These are phyloP conservation scores for Geotria australis DNA, from an alignment of 2,797 vertebrate species.

Conservation along the genomic window DNA sequence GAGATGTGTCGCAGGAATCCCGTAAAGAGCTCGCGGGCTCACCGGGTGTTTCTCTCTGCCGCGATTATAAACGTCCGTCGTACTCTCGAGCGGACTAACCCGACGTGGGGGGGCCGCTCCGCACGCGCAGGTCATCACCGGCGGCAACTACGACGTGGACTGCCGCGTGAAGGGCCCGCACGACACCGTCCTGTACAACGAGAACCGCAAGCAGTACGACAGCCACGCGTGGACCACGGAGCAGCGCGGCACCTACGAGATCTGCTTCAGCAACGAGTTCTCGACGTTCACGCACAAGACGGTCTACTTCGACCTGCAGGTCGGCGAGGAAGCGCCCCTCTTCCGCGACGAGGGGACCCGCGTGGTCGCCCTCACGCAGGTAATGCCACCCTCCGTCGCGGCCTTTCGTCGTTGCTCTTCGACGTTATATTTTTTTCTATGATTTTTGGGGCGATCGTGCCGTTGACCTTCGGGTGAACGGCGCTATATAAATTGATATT, in stretches of 20 bases:
- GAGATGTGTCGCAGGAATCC: no score
- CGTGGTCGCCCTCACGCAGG: constrained; percentile 40
- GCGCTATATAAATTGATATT: no score
- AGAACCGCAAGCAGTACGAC: constrained; percentile 49
- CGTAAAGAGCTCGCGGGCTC: no score
- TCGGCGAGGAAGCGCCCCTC: constrained; percentile 29
- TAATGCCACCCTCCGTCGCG: constrained; percentile 6
- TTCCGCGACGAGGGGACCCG: constrained; percentile 18
- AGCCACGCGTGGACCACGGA: constrained; percentile 27
- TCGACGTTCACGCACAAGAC: constrained; percentile 58
- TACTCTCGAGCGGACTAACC: no score
- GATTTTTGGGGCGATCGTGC: no score
- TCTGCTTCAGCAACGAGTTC: constrained; percentile 73
- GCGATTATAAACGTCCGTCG: no score
- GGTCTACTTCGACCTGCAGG: constrained; percentile 39
- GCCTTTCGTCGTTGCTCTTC: no score
- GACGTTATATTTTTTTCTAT: no score
- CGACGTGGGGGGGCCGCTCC: no score
- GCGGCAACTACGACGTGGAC: constrained; percentile 65
- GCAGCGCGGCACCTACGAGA: constrained; percentile 26
- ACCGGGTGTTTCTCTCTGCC: no score
- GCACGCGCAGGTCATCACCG: constrained; percentile 30
- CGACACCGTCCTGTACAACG: constrained; percentile 25
- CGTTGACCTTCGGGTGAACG: no score
- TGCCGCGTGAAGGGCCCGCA: constrained; percentile 36